A percentile compares a stretch with the other conserved stretches of the same genome.
Conservation (phyloP, 2,113 vertebrate genomes). For the Pelvicachromis taeniatus region DNA sequence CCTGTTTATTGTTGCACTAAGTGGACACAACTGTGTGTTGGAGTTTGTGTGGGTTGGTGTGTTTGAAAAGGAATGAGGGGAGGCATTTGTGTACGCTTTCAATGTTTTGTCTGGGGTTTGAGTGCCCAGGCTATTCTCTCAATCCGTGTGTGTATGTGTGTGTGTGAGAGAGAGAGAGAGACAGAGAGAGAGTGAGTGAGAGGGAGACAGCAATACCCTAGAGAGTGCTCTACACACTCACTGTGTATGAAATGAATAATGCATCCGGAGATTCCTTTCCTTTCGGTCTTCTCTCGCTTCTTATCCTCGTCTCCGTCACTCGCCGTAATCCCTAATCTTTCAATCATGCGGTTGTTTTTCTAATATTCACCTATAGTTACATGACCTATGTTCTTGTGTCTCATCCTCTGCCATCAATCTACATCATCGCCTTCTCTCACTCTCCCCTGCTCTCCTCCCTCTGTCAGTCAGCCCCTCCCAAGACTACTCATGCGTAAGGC, state of each 20-base stretch:
- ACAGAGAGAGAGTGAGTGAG: no score
- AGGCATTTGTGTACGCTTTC: slow-evolving; percentile 10
- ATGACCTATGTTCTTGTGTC: slow-evolving; percentile 39
- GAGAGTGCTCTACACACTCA: slow-evolving; percentile 25
- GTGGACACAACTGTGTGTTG: neutral
- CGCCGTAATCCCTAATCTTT: neutral
- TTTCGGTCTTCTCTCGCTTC: neutral
- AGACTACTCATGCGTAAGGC: slow-evolving; percentile 67
- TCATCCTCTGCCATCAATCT: slow-evolving; percentile 33
- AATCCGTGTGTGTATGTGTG: neutral
- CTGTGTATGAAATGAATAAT: slow-evolving; percentile 61
- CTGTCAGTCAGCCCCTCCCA: slow-evolving; percentile 47
- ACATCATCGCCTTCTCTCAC: neutral
- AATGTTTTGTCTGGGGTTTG: slow-evolving; percentile 51
- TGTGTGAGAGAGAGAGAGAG: neutral
- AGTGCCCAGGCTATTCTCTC: slow-evolving; percentile 17
- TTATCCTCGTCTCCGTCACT: neutral
- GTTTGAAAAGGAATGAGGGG: neutral
- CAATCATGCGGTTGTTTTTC: slow-evolving; percentile 21
- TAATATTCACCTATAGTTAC: slow-evolving; percentile 27
- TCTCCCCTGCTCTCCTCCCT: neutral
- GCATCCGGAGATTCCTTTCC: slow-evolving; percentile 36
- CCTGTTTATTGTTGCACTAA: neutral
- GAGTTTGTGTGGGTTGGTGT: neutral
- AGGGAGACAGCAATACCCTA: neutral